Conservation (phyloP, 2,888 invertebrate species). For the Physocephala rufipes region DNA sequence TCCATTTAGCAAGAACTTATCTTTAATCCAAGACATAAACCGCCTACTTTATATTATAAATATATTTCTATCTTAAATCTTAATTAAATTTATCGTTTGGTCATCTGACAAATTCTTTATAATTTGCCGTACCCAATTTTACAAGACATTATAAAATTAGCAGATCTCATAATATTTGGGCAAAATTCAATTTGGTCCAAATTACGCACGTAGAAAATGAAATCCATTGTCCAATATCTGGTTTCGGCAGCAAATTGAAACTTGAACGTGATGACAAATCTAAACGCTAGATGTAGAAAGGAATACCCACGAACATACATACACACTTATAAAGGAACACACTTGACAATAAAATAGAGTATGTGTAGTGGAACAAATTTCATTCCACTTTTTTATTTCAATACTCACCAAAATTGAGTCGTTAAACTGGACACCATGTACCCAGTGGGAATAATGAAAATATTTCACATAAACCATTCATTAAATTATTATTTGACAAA, state of each 20-base stretch:
- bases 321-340: too few species aligned
- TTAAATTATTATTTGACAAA: too few species aligned
- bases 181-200: slow-evolving; percentile 24
- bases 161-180: neutral
- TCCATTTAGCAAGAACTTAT: too few species aligned
- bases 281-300: too few species aligned
- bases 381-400: neutral
- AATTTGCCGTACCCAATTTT: neutral
- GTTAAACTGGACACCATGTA: too few species aligned
- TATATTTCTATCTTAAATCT: too few species aligned
- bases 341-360: too few species aligned
- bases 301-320: neutral
- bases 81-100: too few species aligned
- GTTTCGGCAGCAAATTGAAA: slow-evolving; percentile 12
- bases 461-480: too few species aligned
- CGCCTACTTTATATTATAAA: too few species aligned
- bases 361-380: slow-evolving; percentile 1
- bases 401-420: slow-evolving; percentile 21
- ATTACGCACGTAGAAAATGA: slow-evolving; percentile 32
- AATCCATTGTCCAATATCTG: slow-evolving; percentile 19
- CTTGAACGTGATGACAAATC: slow-evolving; percentile 26
- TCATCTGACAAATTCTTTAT: neutral
- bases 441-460: too few species aligned
- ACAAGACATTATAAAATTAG: neutral
- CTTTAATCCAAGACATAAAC: too few species aligned